Base-by-base conservation (phyloP, 2,797 vertebrate genomes). In the Microcaecilia unicolor region DNA sequence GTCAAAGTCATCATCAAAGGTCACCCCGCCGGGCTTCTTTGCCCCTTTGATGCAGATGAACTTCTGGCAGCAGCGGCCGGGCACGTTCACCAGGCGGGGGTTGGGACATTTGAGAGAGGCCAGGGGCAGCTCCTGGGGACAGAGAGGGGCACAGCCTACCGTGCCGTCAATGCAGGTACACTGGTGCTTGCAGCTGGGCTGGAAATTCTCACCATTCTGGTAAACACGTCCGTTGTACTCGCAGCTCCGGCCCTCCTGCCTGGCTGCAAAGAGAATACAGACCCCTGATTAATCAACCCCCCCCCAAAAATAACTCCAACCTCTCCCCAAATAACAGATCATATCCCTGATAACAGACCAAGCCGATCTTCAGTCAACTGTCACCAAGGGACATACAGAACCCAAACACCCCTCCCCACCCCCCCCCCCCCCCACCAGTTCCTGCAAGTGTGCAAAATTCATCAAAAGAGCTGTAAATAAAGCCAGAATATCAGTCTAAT, bases 91-190 rank as follows among this genome's bases (percentile, higher is more conserved):
- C 36, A 87, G 64, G 30, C 68, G 73, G 0, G 84, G 86, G 11
- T 53, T 48, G 2, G 82, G 79, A 30, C 86, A 89, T 48, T 78
- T 65, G 10, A 76, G 59, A 0, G 80, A 78, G 0, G 74, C 67
- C 42, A 85, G 56, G 10, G 81, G 80, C 30, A 85, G 31, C 2
- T 84, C 72, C 15, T 68, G 69, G 11, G 85, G 80, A 51, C 86
- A 89, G 4, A 89, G 78, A 6, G 81, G 78, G 41, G 78, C 59
- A 7, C 86, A 88, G 26, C 87, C 86, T 34, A 88, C 85, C 0
- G 83, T 83, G 2, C 87, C 87, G 2, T 90, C 86, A n/a, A 88
- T 83, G 42, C 87, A 90, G 29, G 79, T 86, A 57, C 87, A 90
- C 58, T 87, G 86, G 64, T 88, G 82, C 34, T 85, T 85, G 55